Percentiles rank a stretch among this genome's conserved stretches.
These are phyloP conservation scores for Clarias batrachus DNA, from an alignment of 2,113 vertebrate genomes.

Conservation along the genomic window DNA sequence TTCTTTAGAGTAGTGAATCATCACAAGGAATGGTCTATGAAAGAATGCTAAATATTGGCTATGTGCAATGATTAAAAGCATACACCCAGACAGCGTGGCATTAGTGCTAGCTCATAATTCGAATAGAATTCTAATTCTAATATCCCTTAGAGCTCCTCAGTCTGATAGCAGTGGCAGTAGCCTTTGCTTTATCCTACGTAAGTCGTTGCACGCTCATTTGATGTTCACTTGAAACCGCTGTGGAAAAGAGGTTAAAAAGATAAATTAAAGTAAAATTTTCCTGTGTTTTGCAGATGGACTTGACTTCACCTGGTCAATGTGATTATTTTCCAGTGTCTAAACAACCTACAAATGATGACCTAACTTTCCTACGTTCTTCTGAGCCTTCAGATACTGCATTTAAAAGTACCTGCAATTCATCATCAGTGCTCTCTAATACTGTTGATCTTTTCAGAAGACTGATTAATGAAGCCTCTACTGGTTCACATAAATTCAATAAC, in stretches of 20 bases:
- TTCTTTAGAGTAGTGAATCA: constrained; percentile 63
- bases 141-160: constrained; percentile 67
- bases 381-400: not conserved
- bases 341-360: constrained; percentile 19
- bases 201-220: not conserved
- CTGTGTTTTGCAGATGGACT: constrained; percentile 39
- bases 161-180: constrained; percentile 70
- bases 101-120: constrained; percentile 66
- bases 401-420: not conserved
- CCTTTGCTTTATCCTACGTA: not conserved
- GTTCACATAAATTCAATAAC: not conserved
- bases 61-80: constrained; percentile 67
- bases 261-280: not conserved
- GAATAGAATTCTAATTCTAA: constrained; percentile 49
- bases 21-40: constrained; percentile 67
- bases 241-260: not conserved
- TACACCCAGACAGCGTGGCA: constrained; percentile 65
- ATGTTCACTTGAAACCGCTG: not conserved
- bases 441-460: constrained; percentile 32
- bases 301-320: constrained; percentile 30
- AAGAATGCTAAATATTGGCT: constrained; percentile 79
- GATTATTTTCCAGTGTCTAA: constrained; percentile 12
- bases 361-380: constrained; percentile 1
- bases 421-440: not conserved
- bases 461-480: constrained; percentile 12